These are phyloP conservation scores for Dolomedes plantarius DNA, from an alignment of 2,888 invertebrate species.

Conservation along the genomic window DNA sequence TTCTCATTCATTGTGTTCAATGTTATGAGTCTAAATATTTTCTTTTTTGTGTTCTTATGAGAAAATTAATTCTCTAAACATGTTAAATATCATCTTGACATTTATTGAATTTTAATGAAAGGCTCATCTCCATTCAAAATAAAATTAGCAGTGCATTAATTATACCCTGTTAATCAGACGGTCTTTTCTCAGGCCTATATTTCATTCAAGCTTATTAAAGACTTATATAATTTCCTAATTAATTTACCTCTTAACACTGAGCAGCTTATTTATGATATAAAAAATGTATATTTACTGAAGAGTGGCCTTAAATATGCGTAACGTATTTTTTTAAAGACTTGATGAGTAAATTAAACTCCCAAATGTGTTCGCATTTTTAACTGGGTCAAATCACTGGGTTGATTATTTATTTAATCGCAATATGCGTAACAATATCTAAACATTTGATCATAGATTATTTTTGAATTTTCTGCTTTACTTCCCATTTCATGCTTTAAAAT, in stretches of 20 bases:
- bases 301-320: no score
- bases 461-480: no score
- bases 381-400: no score
- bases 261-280: neutral
- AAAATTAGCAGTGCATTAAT: slow-evolving; percentile 4
- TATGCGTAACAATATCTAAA: no score
- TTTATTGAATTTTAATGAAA: slow-evolving; percentile 7
- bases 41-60: neutral
- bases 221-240: neutral
- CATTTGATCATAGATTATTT: no score
- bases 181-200: neutral
- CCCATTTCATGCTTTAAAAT: no score
- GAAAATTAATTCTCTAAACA: neutral
- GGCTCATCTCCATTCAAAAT: neutral
- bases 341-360: no score
- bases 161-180: neutral
- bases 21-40: neutral
- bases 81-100: slow-evolving; percentile 13
- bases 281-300: no score
- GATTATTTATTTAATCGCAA: no score
- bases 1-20: neutral
- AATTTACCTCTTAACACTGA: neutral
- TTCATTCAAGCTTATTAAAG: neutral
- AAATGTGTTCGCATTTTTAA: no score
- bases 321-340: no score